Base-by-base conservation (phyloP, 1,140 invertebrate genomes). In the Vanessa tameamea region DNA sequence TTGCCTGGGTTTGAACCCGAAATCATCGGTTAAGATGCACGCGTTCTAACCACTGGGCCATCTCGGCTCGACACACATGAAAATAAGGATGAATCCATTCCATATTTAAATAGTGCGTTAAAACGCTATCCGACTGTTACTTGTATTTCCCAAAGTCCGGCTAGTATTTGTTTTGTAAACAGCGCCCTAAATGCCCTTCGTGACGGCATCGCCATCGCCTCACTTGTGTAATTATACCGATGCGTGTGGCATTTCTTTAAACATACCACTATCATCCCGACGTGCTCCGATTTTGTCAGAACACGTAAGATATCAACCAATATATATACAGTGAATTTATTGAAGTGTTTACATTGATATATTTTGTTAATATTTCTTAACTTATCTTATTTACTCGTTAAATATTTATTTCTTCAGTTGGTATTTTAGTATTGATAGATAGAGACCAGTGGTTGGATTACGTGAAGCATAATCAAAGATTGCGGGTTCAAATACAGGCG, bases 91-190 rank as follows among this genome's bases (percentile, higher is more conserved):
- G 26, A 31, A 31, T 6, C 26, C 2, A 2, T 31, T 31, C 26
- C 1, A 31, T 31, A 31, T 31, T 48, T 5, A 48, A 12, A 48
- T 47, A 3, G 11, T 53, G 8, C 16, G 16, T 26, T 57, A 61
- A 61, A 23, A 53, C 64, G 64, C 26, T 43, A 31, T n/a, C 67
- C 47, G 50, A 64, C 59, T 47, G 37, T 71, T 26, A 47, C 67
- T 70, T 63, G 53, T 59, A 47, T 55, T 26, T 12, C n/a, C 31
- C 37, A 53, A 20, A 73, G 66, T 57, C 69, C 69, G 64, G 63
- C 70, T 72, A 77, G 69, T 84, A 75, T 82, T 83, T 80, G 72
- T 69, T 83, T 70, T 78, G 78, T 80, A 82, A 83, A 83, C 79
- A 84, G 37, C 67, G 69, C 72, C 73, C 73, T 73, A 77, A 80